phyloP scores from a whole-genome alignment of 1,140 invertebrate species.

The Lordiphosa clarofinis region DNA sequence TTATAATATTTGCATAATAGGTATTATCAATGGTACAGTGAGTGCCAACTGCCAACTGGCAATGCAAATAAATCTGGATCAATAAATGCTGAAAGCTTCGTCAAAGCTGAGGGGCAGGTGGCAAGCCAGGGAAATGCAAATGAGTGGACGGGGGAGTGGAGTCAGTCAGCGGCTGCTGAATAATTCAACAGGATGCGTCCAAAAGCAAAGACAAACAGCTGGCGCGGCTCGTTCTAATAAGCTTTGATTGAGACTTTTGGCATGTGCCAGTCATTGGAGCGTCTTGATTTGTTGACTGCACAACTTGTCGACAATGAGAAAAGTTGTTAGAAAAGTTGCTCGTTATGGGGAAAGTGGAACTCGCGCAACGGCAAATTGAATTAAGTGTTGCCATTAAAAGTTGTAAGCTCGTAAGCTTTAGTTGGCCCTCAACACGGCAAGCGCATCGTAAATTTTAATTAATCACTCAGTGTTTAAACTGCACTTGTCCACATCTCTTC shows the following conservation, averaged over 20 bases:
- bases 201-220: conserved; percentile 52
- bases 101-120: conserved; percentile 32
- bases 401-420: conserved; percentile 9
- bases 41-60: conserved; percentile 11
- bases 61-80: conserved; percentile 54
- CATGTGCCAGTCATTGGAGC: conserved; percentile 55
- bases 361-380: conserved; percentile 18
- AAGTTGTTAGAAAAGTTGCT: conserved; percentile 23
- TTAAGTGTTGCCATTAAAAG: conserved; percentile 18
- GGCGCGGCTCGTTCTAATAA: conserved; percentile 45
- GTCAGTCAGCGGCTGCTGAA: conserved; percentile 36
- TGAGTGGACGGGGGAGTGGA: conserved; percentile 25
- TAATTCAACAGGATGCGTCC: conserved; percentile 61
- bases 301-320: conserved; percentile 14
- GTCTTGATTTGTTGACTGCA: conserved; percentile 50
- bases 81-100: conserved; percentile 41
- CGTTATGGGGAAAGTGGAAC: not conserved
- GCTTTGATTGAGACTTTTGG: conserved; percentile 63
- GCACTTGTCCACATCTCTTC: not conserved
- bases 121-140: conserved; percentile 63
- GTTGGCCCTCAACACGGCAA: conserved; percentile 22
- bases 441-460: conserved; percentile 38
- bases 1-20: conserved; percentile 40
- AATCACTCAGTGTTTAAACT: conserved; percentile 10
- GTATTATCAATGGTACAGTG: conserved; percentile 21